phyloP scores from a whole-genome alignment of 2,888 invertebrate species.

The Lasioglossum zephyrum region DNA sequence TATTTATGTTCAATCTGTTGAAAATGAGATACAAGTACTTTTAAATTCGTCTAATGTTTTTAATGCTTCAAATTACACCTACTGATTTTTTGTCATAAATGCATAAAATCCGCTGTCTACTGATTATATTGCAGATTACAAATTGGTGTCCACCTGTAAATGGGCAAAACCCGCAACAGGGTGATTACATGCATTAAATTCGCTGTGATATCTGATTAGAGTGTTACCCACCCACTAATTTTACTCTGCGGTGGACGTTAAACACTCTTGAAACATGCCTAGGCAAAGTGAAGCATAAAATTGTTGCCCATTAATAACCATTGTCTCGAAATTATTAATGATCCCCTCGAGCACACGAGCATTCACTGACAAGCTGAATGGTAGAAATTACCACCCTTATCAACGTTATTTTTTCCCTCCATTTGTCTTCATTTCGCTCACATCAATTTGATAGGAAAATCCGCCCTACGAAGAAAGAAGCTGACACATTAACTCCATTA shows the following conservation, averaged over 20 bases:
- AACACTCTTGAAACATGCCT: background rate
- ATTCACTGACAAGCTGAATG: constrained; percentile 14
- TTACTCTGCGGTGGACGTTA: background rate
- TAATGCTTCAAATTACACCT: too few relatives aligned
- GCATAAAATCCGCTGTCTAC: background rate
- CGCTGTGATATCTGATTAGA: background rate
- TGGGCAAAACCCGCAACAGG: background rate
- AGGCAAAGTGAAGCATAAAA: background rate
- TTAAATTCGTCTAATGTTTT: too few relatives aligned
- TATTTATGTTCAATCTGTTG: too few relatives aligned
- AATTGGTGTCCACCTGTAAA: background rate
- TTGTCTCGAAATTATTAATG: constrained; percentile 9
- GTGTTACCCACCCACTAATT: background rate
- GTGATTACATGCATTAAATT: background rate
- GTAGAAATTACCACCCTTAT: constrained; percentile 7
- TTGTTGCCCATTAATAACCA: background rate
- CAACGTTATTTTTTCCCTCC: constrained; percentile 6
- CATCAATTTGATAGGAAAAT: constrained; percentile 22
- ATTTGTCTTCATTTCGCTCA: constrained; percentile 35
- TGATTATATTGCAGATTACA: background rate
- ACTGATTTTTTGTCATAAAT: too few relatives aligned
- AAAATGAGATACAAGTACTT: too few relatives aligned
- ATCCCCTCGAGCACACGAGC: background rate
- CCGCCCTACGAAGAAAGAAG: constrained; percentile 27
- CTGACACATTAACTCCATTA: constrained; percentile 36